Evolutionary conservation across 2,888 invertebrate species (phyloP).

Genomic region (Elysia crispata): DNA sequence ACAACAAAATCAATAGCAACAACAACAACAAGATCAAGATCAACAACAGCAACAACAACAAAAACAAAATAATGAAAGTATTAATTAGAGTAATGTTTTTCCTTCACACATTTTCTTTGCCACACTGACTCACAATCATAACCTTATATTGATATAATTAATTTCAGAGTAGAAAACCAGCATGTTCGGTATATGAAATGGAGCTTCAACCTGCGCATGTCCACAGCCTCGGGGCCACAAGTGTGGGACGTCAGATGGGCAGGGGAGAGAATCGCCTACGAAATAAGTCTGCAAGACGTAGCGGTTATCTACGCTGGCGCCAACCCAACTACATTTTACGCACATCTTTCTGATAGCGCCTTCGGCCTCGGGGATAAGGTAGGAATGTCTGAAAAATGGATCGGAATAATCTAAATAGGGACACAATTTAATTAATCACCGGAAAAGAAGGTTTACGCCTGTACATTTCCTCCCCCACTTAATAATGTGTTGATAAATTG

Average conservation of each 20-base stretch:
- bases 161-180: slow-evolving; percentile 54
- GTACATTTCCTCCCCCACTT: too few species aligned
- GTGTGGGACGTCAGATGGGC: slow-evolving; percentile 61
- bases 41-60: too few species aligned
- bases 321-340: slow-evolving; percentile 56
- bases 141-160: neutral
- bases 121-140: neutral
- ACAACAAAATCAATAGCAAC: too few species aligned
- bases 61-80: too few species aligned
- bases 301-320: slow-evolving; percentile 65
- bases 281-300: slow-evolving; percentile 68
- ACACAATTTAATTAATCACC: too few species aligned
- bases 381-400: neutral
- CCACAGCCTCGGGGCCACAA: slow-evolving; percentile 59
- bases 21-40: too few species aligned
- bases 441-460: too few species aligned
- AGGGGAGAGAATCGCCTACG: slow-evolving; percentile 65
- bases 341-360: slow-evolving; percentile 62
- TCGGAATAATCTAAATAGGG: too few species aligned
- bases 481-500: too few species aligned
- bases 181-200: slow-evolving; percentile 67
- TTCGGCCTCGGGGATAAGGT: slow-evolving; percentile 59
- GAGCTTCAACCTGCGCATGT: slow-evolving; percentile 66
- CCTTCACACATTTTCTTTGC: neutral
- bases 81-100: neutral